These are phyloP conservation scores for Ictidomys tridecemlineatus DNA, from an alignment of 2,113 vertebrate genomes.

Conservation along the genomic window DNA sequence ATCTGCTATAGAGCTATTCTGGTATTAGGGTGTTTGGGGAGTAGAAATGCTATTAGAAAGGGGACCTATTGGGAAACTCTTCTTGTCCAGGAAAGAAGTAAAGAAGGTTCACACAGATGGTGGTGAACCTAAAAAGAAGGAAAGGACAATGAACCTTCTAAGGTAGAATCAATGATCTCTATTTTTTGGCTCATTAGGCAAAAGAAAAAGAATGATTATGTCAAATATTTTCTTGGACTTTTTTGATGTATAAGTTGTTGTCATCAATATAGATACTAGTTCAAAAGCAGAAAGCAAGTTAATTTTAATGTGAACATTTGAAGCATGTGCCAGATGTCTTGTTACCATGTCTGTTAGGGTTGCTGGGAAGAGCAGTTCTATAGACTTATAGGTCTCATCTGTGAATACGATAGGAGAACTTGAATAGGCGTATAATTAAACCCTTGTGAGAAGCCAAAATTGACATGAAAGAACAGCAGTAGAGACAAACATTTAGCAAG, in stretches of 20 bases:
- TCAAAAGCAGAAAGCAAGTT: neutral
- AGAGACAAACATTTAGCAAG: neutral
- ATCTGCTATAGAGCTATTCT: neutral
- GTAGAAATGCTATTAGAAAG: neutral
- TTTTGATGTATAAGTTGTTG: neutral
- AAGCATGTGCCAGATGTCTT: neutral
- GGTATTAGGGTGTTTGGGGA: neutral
- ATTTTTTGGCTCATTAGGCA: neutral
- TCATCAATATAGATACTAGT: neutral
- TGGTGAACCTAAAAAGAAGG: neutral
- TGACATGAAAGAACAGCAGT: neutral
- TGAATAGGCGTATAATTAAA: neutral
- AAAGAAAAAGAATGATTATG: neutral
- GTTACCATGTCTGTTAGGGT: neutral
- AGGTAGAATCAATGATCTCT: neutral
- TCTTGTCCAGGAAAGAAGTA: neutral
- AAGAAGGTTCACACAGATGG: neutral
- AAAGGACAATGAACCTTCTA: neutral
- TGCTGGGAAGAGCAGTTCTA: neutral
- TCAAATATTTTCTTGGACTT: neutral
- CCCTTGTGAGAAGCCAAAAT: neutral
- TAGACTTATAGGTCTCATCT: neutral
- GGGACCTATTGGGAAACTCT: neutral
- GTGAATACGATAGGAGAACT: neutral
- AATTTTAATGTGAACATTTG: neutral